Evolutionary conservation across 2,888 invertebrate genomes (phyloP), one percentile per base, ranked within the genome.

Genomic region (Rapana venosa): DNA sequence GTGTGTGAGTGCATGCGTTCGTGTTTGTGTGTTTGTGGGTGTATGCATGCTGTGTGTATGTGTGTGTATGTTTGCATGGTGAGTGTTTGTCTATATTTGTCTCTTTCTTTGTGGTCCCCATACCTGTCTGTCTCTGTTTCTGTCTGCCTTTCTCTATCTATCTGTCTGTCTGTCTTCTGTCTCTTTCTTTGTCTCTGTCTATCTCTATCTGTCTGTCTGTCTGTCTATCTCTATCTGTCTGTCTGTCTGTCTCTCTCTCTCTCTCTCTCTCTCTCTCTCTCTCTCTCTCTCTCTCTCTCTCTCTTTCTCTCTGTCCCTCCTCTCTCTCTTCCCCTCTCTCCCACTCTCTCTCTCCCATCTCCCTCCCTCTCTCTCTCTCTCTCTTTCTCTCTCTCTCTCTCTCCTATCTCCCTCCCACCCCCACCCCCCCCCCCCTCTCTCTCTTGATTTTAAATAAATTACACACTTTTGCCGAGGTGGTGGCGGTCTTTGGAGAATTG

Each of bases 211-310:
- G 20, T 66, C 20, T 66, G 20, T 66, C 66, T 66, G 20, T 66
- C 70, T 32, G n/a, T 66, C 36, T 58, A n/a, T 66, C 5, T 66
- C 66, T 66, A 2, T 66, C 20, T 66, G 20, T 66, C 20, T 66
- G 20, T 66, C 66, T 66, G 20, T 66, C 70, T 32, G n/a, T 66
- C 36, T 58, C 5, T n/a, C 26, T n/a, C 20, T n/a, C 26, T 32
- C 17, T 36, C 77, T 79, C 88, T 79, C 79, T 79, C 79, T 77
- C 88, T 88, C 88, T 77, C 79, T 88, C 47, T 30, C n/a, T n/a
- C 26, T 79, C n/a, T n/a, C 36, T 77, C n/a, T 56, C n/a, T 88
- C 56, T 35, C 32, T 36, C 47, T 74, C 20, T 74, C 32, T 32
- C 20, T 74, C 47, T 87, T 13, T 87, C 32, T 36, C 36, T 87